Conservation (phyloP, 2,888 invertebrate genomes). For the Rhimphoctona megacephalus region DNA sequence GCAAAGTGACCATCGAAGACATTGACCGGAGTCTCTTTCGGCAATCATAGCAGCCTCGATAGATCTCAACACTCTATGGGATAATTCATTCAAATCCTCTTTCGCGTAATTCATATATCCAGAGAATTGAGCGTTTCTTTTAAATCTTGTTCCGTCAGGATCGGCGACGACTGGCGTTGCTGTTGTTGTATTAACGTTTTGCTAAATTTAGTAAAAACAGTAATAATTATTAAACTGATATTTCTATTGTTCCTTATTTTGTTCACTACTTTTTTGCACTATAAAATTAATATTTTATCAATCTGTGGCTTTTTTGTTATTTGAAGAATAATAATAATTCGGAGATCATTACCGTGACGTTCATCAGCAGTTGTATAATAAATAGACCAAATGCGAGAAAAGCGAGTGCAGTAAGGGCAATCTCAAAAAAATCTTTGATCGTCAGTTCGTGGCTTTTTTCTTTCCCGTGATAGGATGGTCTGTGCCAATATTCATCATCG, state of each 20-base stretch:
- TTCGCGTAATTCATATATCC: conserved; percentile 79
- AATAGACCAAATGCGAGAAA: conserved; percentile 93
- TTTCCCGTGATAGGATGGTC: conserved; percentile 83
- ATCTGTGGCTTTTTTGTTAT: neutral
- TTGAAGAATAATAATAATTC: neutral
- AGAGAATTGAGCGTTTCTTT: conserved; percentile 70
- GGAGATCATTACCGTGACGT: conserved; percentile 87
- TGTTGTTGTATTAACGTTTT: conserved; percentile 73
- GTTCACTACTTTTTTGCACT: neutral
- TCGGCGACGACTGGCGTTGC: conserved; percentile 67
- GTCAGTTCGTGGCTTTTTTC: conserved; percentile 87
- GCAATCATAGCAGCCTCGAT: conserved; percentile 87
- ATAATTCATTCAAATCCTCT: conserved; percentile 86
- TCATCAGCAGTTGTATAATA: conserved; percentile 92
- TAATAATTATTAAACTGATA: neutral
- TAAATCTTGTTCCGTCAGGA: conserved; percentile 72
- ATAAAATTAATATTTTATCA: neutral
- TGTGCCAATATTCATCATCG: conserved; percentile 78
- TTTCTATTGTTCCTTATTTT: neutral
- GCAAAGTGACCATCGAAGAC: conserved; percentile 89
- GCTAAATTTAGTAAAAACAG: neutral
- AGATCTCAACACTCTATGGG: conserved; percentile 86
- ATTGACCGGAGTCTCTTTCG: conserved; percentile 86
- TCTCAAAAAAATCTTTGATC: conserved; percentile 91
- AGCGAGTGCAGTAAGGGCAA: conserved; percentile 92